phyloP scores from a whole-genome alignment of 2,113 vertebrate genomes.

The Neopipo cinnamomea region DNA sequence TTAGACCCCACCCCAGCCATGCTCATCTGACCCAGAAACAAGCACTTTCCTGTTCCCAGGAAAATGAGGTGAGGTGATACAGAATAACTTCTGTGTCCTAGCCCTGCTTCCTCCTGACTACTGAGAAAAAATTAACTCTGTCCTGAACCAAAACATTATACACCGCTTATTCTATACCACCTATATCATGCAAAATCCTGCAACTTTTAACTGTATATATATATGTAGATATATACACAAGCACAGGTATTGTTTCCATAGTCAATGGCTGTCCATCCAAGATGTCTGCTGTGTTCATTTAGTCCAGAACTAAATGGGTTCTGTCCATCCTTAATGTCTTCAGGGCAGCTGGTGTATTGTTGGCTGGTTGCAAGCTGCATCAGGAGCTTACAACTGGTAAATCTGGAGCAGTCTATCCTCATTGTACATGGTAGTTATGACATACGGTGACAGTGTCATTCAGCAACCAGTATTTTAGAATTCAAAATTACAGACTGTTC shows the following conservation, averaged over 20 bases:
- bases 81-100: background rate
- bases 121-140: background rate
- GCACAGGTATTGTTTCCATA: background rate
- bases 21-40: rapidly evolving
- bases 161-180: background rate
- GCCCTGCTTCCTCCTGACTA: background rate
- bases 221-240: background rate
- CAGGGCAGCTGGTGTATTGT: background rate
- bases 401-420: background rate
- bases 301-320: background rate
- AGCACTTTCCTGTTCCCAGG: background rate
- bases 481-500: background rate
- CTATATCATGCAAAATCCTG: background rate
- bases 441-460: background rate
- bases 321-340: background rate
- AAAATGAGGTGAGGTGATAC: background rate
- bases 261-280: background rate
- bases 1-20: background rate
- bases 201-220: background rate
- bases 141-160: background rate
- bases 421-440: background rate
- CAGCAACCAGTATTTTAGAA: background rate
- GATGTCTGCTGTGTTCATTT: background rate
- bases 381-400: background rate
- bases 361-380: background rate